Conservation (phyloP, 2,113 vertebrate species). For the rat (Rattus norvegicus) region DNA sequence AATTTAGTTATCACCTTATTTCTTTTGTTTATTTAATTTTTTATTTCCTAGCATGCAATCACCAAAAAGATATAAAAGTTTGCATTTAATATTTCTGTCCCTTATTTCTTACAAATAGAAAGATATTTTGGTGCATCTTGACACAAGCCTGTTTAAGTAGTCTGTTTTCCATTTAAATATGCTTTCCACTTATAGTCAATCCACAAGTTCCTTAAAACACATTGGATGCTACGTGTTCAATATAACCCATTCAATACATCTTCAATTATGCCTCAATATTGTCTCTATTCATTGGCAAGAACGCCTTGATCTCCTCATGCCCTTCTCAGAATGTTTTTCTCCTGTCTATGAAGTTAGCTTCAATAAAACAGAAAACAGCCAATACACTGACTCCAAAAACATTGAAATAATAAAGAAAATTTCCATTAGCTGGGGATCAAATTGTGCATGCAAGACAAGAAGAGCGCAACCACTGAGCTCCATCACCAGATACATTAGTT, state of each 20-base stretch:
- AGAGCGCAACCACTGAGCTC: neutral
- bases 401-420: neutral
- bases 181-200: neutral
- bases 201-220: neutral
- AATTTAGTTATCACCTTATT: neutral
- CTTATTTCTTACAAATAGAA: neutral
- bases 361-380: neutral
- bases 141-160: neutral
- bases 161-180: neutral
- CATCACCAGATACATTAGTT: neutral
- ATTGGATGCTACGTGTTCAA: neutral
- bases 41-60: neutral
- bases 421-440: neutral
- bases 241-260: neutral
- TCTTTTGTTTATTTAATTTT: neutral
- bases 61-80: neutral
- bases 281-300: neutral
- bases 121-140: neutral
- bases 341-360: neutral
- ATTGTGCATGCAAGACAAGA: neutral
- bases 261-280: neutral
- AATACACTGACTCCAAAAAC: neutral
- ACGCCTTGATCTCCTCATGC: neutral
- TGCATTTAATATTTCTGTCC: neutral
- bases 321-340: neutral